Conservation (phyloP, 2,113 vertebrate genomes). For the Gymnogyps californianus region DNA sequence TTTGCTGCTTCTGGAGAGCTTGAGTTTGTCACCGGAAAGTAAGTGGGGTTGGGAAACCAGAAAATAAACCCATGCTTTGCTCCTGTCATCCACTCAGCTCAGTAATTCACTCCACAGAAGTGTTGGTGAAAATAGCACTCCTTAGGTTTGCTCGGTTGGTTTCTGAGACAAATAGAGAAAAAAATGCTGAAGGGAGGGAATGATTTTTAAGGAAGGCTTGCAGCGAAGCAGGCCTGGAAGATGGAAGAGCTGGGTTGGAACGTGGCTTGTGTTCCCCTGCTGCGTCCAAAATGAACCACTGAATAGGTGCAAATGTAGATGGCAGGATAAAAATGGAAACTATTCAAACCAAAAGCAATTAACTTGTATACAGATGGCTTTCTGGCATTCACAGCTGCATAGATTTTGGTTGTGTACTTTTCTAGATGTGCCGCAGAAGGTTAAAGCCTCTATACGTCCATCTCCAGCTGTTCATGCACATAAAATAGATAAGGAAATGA, state of each 20-base stretch:
- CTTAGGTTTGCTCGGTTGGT: background rate
- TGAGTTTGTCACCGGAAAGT: background rate
- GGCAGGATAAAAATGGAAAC: slow-evolving; percentile 23
- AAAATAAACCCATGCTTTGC: background rate
- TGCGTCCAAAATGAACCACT: background rate
- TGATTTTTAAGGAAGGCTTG: background rate
- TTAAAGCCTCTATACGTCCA: slow-evolving; percentile 5
- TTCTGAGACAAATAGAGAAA: background rate
- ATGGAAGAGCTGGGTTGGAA: background rate
- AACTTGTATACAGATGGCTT: slow-evolving; percentile 54
- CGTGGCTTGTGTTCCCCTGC: background rate
- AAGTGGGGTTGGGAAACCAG: background rate
- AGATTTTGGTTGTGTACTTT: slow-evolving; percentile 35
- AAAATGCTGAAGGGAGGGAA: background rate
- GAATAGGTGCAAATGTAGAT: slow-evolving; percentile 41
- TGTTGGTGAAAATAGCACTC: background rate
- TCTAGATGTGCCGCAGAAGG: slow-evolving; percentile 8
- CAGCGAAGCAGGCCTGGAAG: background rate
- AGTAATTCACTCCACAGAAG: background rate
- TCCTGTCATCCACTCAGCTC: background rate
- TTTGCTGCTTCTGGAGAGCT: background rate
- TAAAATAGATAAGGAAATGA: slow-evolving; percentile 48
- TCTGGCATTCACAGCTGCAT: slow-evolving; percentile 27
- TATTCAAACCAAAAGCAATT: slow-evolving; percentile 32
- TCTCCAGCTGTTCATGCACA: slow-evolving; percentile 49